Conservation (phyloP, 1,140 invertebrate species). For the Drosophila insularis region DNA sequence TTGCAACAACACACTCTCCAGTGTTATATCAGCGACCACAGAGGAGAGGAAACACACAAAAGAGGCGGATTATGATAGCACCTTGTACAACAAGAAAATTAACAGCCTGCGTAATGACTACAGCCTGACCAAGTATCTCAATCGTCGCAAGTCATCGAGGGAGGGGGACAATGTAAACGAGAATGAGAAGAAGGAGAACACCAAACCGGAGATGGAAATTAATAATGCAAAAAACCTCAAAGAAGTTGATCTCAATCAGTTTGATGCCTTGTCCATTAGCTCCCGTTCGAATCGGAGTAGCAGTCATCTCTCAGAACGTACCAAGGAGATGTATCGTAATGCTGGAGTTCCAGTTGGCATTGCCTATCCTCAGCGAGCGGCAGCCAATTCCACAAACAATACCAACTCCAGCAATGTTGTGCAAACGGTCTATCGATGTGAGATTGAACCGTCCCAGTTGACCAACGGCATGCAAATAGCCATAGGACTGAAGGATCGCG, state of each 20-base stretch:
- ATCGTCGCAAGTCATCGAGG: slow-evolving; percentile 60
- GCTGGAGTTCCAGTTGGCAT: slow-evolving; percentile 77
- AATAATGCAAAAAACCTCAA: slow-evolving; percentile 56
- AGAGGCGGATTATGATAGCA: slow-evolving; percentile 57
- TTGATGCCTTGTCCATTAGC: slow-evolving; percentile 74
- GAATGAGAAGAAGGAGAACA: slow-evolving; percentile 37
- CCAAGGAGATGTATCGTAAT: slow-evolving; percentile 79
- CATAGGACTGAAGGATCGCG: slow-evolving; percentile 76
- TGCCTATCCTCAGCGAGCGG: slow-evolving; percentile 73
- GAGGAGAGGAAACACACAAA: slow-evolving; percentile 40
- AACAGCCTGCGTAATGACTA: slow-evolving; percentile 76
- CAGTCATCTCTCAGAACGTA: slow-evolving; percentile 74
- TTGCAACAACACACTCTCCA: slow-evolving; percentile 70
- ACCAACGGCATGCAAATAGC: slow-evolving; percentile 82
- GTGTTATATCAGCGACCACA: slow-evolving; percentile 54
- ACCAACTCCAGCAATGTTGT: slow-evolving; percentile 41
- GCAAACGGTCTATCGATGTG: slow-evolving; percentile 79
- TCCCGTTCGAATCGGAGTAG: slow-evolving; percentile 78
- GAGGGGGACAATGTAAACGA: slow-evolving; percentile 15
- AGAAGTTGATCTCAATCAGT: slow-evolving; percentile 70
- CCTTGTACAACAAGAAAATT: slow-evolving; percentile 68
- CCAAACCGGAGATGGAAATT: slow-evolving; percentile 37
- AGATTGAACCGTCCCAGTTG: slow-evolving; percentile 73
- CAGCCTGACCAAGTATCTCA: slow-evolving; percentile 79
- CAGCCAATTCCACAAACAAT: slow-evolving; percentile 39